Conservation (phyloP, 2,113 vertebrate species). For the Strix aluco region DNA sequence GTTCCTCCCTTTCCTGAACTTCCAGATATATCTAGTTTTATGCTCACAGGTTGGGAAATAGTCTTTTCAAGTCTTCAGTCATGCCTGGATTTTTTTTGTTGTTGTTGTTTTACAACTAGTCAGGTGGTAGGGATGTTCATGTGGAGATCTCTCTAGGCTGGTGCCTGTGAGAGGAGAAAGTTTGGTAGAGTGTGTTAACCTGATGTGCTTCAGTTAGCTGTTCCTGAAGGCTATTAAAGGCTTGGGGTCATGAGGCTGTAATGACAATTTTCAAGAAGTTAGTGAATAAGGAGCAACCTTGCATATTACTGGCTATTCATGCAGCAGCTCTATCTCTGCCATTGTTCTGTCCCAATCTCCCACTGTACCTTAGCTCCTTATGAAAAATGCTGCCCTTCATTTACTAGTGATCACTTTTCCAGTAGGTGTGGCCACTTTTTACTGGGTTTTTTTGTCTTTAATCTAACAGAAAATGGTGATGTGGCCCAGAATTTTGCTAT, state of each 20-base stretch:
- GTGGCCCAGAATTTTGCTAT: background rate
- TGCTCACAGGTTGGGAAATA: background rate
- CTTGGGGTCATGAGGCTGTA: background rate
- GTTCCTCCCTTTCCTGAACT: background rate
- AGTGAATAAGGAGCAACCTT: background rate
- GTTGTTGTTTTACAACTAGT: background rate
- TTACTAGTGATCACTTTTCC: background rate
- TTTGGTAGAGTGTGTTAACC: background rate
- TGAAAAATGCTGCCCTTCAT: background rate
- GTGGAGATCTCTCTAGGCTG: background rate
- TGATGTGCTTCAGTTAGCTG: background rate
- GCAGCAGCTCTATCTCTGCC: background rate
- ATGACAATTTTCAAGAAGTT: background rate
- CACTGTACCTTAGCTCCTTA: background rate
- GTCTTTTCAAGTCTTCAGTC: background rate
- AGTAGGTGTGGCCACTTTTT: background rate
- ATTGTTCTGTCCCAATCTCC: background rate
- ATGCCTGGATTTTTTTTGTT: background rate
- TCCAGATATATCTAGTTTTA: background rate
- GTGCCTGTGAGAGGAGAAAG: background rate
- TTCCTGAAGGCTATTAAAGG: background rate
- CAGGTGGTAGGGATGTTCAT: background rate
- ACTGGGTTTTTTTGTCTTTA: background rate
- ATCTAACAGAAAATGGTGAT: background rate
- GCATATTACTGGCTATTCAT: accelerated